Conservation (phyloP, 2,113 vertebrate genomes). For the Anolis sagrei region DNA sequence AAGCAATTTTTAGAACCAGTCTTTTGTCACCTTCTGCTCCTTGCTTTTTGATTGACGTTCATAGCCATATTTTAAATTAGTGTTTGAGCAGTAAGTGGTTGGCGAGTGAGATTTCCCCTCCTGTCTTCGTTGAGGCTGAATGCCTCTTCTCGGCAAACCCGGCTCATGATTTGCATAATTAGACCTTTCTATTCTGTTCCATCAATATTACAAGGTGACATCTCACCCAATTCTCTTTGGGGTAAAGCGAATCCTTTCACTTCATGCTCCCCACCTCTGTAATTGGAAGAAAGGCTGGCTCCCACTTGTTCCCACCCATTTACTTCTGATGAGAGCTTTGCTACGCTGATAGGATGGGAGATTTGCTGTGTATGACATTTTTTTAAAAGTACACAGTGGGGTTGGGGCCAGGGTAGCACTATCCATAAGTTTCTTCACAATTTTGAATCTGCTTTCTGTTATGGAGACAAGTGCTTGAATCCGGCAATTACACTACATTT, state of each 20-base stretch:
- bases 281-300: constrained; percentile 45
- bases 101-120: not conserved
- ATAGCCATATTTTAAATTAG: constrained; percentile 61
- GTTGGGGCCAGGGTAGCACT: too few relatives aligned
- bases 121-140: constrained; percentile 28
- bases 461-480: too few relatives aligned
- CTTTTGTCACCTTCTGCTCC: not conserved
- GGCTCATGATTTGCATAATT: constrained; percentile 68
- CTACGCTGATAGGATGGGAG: not conserved
- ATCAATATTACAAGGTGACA: constrained; percentile 54
- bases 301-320: not conserved
- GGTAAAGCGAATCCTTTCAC: constrained; percentile 36
- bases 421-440: too few relatives aligned
- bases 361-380: not conserved
- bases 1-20: not conserved
- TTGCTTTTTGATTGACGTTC: constrained; percentile 44
- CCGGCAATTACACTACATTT: too few relatives aligned
- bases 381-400: not conserved
- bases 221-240: constrained; percentile 58
- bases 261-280: constrained; percentile 35
- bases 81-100: not conserved
- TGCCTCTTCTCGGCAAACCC: constrained; percentile 44
- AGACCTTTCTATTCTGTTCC: constrained; percentile 61
- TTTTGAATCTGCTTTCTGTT: too few relatives aligned
- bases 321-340: constrained; percentile 5